Base-by-base conservation (phyloP, 2,888 invertebrate species). In the Phaonia tiefii region DNA sequence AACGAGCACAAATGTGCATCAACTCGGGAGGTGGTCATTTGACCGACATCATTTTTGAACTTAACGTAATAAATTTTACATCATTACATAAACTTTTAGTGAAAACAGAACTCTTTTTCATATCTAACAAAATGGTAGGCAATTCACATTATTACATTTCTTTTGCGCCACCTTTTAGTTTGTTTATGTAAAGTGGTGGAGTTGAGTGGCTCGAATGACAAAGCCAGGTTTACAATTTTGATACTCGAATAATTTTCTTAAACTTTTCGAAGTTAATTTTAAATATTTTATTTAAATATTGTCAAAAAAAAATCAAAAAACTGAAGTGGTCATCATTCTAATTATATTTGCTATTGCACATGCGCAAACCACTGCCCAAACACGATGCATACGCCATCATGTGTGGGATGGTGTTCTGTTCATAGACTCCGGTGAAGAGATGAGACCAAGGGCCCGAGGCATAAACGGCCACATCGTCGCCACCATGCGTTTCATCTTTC, bases 391-490 rank as follows among this genome's bases (percentile, higher is more conserved):
- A 96, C 0, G 93, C 94, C 87, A 95, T 93, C 10, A 95, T 93
- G 86, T 96, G 95, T 0, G 96, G 95, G 56, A 97, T 93, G 85
- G 92, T 94, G 88, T 93, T 94, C 89, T 97, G 95, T 86, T 97
- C 96, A 85, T 95, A 94, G 73, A 93, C 94, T 0, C 96, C 96
- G 0, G 94, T 93, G 87, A 97, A 95, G 0, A 97, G 91, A 87
- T 97, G 96, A 0, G 96, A 91, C 95, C 95, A 95, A 1, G 96
- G 96, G 22, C 94, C 97, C 11, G 90, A 91, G 0, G 96, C 96
- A 89, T 93, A 96, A 0, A 96, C 94, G 0, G 94, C 93, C 0
- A 96, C 96, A 88, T 96, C 96, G 82, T 96, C 96, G 0, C 95
- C 95, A 0, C 95, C 95, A 85, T 96, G 96, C 0, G 95, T 95